Base-by-base conservation (phyloP, 2,113 vertebrate genomes). In the Shinisaurus crocodilurus region DNA sequence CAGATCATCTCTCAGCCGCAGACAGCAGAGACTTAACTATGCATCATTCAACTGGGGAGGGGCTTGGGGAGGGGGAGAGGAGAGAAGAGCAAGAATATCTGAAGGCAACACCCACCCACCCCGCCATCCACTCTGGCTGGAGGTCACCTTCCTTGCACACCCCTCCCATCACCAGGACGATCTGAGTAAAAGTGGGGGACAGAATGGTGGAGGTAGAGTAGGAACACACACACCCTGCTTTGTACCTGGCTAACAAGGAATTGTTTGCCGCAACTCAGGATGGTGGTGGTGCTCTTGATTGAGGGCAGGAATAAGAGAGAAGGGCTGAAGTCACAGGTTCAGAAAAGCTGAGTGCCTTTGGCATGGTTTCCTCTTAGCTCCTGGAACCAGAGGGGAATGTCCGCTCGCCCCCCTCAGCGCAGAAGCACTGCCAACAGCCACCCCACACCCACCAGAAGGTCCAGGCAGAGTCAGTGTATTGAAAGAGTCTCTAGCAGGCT, bases 351-450 rank as follows among this genome's bases (percentile, higher is more conserved):
- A 88, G 90, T 89, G 89, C 90, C 85, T 92, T 88, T 87, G 90
- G 77, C 85, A 20, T 0, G 0, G 27, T 60, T 0, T 1, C 76
- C 67, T 34, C 76, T 3, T 0, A 88, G 81, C 0, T 70, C 88
- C 27, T 82, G 32, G 0, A 75, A 45, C 0, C n/a, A 88, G 77
- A 43, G 57, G 88, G 74, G 37, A 0, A 40, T 18, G 9, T 0
- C 0, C 0, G 23, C 9, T 10, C 10, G 48, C 43, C 6, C 12
- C 7, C 13, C 29, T 67, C 29, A 63, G 60, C 20, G 40, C 18
- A 34, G 48, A 10, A 6, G 18, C 7, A 6, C 1, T 70, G 80
- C n/a, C 45, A 5, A 75, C 83, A 7, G 12, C 82, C 63, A 37
- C 60, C 23, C n/a, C n/a, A n/a, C 37, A 86, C 88, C 9, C 13